These are phyloP conservation scores for Dastarcus helophoroides DNA, from an alignment of 2,888 invertebrate species.

Conservation along the genomic window DNA sequence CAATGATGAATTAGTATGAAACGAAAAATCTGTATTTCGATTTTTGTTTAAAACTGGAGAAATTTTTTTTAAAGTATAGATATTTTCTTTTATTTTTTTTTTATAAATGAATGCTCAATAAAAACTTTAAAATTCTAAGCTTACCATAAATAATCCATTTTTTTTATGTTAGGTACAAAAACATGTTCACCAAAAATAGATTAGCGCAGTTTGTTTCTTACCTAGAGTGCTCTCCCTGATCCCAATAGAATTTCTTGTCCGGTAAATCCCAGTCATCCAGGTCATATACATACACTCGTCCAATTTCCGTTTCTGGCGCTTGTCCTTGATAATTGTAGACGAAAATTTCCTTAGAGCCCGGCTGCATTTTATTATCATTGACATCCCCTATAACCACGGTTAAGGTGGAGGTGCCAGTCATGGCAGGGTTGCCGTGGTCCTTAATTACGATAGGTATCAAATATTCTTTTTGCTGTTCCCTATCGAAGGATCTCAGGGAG, in stretches of 20 bases:
- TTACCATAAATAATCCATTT: no score
- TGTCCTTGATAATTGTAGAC: slow-evolving; percentile 83
- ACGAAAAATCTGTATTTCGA: no score
- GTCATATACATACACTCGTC: slow-evolving; percentile 93
- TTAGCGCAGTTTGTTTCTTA: no score
- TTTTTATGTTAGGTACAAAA: no score
- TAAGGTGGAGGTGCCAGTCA: slow-evolving; percentile 91
- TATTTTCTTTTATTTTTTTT: no score
- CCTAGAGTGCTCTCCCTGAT: slow-evolving; percentile 71
- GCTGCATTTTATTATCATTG: slow-evolving; percentile 98
- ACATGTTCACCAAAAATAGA: no score
- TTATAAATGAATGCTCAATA: no score
- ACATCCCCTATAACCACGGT: slow-evolving; percentile 96
- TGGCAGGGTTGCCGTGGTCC: slow-evolving; percentile 92
- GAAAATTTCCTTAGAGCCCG: slow-evolving; percentile 92
- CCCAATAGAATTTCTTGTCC: slow-evolving; percentile 96
- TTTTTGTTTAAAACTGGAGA: no score
- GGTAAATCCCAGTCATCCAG: slow-evolving; percentile 97
- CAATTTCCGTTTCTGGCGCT: slow-evolving; percentile 36
- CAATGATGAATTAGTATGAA: no score
- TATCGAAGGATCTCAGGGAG: slow-evolving; percentile 83
- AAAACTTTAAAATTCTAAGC: no score
- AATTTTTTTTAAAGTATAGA: no score
- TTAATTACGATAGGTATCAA: slow-evolving; percentile 94
- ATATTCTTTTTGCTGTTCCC: slow-evolving; percentile 93